A percentile compares a stretch with the other conserved stretches of the same genome.
phyloP scores from a whole-genome alignment of 35 echinoderm and acorn worm genomes.

The Apostichopus californicus region DNA sequence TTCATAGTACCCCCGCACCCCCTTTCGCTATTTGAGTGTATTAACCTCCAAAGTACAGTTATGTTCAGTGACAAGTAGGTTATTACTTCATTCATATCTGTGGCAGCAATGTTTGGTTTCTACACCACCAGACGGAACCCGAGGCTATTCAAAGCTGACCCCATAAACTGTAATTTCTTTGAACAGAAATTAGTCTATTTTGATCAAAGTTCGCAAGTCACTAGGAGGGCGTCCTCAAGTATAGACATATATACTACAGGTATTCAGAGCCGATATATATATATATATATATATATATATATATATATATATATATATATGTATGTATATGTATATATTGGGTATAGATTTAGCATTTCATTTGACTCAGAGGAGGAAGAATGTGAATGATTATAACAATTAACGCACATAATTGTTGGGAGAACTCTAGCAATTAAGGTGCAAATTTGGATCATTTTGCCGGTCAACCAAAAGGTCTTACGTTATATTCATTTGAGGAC shows the following conservation, averaged over 20 bases:
- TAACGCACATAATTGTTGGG: no score
- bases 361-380: no score
- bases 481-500: no score
- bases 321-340: no score
- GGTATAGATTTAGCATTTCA: no score
- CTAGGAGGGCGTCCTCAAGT: not conserved
- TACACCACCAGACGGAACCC: not conserved
- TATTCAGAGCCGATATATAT: not conserved
- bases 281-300: no score
- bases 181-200: conserved; percentile 1
- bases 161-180: not conserved
- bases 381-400: no score
- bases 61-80: not conserved
- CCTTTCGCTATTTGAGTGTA: not conserved
- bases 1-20: no score
- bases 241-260: not conserved
- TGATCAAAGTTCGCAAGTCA: not conserved
- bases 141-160: not conserved
- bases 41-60: conserved; percentile 6
- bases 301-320: no score
- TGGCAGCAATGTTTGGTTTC: not conserved
- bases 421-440: no score
- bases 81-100: conserved; percentile 8
- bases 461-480: no score
- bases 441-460: no score